phyloP scores from a whole-genome alignment of 2,113 vertebrate species.

The Pituophis catenifer region DNA sequence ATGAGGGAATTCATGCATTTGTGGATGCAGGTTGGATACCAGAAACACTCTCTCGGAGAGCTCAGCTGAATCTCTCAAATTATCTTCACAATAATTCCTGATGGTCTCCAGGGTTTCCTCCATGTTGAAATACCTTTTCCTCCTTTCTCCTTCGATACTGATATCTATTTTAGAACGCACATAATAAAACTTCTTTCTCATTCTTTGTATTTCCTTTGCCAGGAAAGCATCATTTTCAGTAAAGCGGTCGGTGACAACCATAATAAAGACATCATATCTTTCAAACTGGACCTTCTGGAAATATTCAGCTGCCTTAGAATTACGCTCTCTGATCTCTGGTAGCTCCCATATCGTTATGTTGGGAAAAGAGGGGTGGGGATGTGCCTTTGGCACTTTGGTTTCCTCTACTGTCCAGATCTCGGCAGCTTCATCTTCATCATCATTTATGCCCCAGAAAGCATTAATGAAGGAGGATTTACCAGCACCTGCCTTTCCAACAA shows the following conservation, averaged over 20 bases:
- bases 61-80: constrained; percentile 19
- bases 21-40: constrained; percentile 38
- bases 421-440: too few relatives aligned
- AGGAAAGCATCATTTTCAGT: background rate
- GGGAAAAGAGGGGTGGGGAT: constrained; percentile 28
- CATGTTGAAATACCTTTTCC: background rate
- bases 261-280: constrained; percentile 59
- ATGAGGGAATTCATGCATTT: constrained; percentile 41
- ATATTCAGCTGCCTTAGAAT: constrained; percentile 16
- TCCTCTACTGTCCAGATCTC: background rate
- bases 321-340: constrained; percentile 41
- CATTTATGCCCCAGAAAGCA: too few relatives aligned
- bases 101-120: constrained; percentile 24
- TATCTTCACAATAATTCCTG: constrained; percentile 33
- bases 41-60: constrained; percentile 45
- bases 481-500: too few relatives aligned
- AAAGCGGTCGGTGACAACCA: constrained; percentile 47
- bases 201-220: background rate
- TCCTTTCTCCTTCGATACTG: background rate
- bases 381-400: too few relatives aligned
- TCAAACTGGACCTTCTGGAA: constrained; percentile 18
- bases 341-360: constrained; percentile 57
- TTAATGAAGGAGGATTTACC: too few relatives aligned
- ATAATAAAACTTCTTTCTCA: constrained; percentile 54
- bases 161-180: constrained; percentile 59